Evolutionary conservation across 2,113 vertebrate genomes (phyloP).

Genomic region (Tonatia bakeri): DNA sequence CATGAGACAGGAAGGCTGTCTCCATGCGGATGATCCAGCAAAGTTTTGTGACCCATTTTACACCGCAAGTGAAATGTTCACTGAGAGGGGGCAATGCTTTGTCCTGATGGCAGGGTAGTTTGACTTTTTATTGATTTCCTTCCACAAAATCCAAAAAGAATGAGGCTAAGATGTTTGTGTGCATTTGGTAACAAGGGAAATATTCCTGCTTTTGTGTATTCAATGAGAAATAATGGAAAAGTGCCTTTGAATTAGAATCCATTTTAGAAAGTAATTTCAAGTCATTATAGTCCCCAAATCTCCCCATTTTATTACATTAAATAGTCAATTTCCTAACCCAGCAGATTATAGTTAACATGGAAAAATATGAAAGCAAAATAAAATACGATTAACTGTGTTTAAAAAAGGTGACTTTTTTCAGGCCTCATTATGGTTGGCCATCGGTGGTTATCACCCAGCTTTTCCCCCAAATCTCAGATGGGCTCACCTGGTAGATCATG

Average conservation of each 20-base stretch:
- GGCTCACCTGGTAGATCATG: rapidly evolving
- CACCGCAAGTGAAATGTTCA: slow-evolving; percentile 73
- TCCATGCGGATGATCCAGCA: slow-evolving; percentile 74
- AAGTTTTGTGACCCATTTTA: slow-evolving; percentile 70
- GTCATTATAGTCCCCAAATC: neutral
- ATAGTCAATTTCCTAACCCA: neutral
- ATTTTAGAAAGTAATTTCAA: neutral
- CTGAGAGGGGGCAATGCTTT: slow-evolving; percentile 55
- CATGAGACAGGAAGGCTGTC: slow-evolving; percentile 70
- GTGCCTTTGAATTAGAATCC: neutral
- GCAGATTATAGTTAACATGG: neutral
- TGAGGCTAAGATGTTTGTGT: neutral
- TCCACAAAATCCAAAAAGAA: slow-evolving; percentile 52
- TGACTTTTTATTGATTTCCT: slow-evolving; percentile 72
- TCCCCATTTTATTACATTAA: neutral
- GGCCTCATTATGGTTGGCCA: no score
- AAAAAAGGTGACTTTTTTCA: neutral
- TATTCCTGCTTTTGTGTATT: neutral
- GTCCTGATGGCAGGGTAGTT: slow-evolving; percentile 56
- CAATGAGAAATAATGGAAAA: slow-evolving; percentile 44
- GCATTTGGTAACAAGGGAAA: neutral
- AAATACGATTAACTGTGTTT: neutral
- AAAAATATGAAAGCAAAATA: slow-evolving; percentile 10
- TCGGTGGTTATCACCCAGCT: rapidly evolving
- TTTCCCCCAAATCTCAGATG: neutral